Base-by-base conservation (phyloP, 2,888 invertebrate genomes). In the Ormyrus rosae region DNA sequence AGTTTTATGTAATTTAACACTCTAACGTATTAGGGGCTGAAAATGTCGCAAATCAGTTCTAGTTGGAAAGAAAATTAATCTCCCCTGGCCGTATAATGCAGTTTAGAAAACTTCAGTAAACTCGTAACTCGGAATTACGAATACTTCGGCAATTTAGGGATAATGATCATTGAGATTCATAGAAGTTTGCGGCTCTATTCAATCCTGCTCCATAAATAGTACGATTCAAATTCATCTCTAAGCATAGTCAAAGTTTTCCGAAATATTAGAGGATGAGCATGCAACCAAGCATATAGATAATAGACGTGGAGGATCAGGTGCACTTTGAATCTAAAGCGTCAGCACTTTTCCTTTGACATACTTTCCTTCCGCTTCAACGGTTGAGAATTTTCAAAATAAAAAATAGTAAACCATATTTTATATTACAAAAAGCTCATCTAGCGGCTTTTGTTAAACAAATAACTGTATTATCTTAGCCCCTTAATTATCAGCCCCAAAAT, bases 61-160 rank as follows among this genome's bases (percentile, higher is more conserved):
- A 34, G 34, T 34, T 34, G 34, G 34, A 64, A 7, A n/a, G 11
- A 9, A 11, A 48, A 65, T 65, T 8, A 11, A 10, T 19, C 19
- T 60, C 60, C 13, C 34, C 13, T 60, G 34, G 13, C 4, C 8
- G 19, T 19, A 13, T 34, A 9, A 19, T 60, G 34, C 48, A n/a
- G 48, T 48, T 64, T 34, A n/a, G n/a, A 34, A 68, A 68, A 68
- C 55, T 68, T 68, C 46, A n/a, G 45, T n/a, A 6, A 55, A 68
- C 45, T 55, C 11, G 34, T 4, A 56, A 68, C 45, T 55, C 45
- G 45, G 45, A 13, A 68, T 68, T 68, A 19, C 55, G 45, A 53
- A 13, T 45, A 68, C 55, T 56, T 68, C 6, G 56, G 45, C 56
- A 55, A 68, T 55, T 68, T 55, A 45, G 68, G 45, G 55, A 68